A percentile compares a stretch with the other conserved stretches of the same genome.
These are phyloP conservation scores for Caenorhabditis drosophilae DNA, from an alignment of 2,888 invertebrate species.

Conservation along the genomic window DNA sequence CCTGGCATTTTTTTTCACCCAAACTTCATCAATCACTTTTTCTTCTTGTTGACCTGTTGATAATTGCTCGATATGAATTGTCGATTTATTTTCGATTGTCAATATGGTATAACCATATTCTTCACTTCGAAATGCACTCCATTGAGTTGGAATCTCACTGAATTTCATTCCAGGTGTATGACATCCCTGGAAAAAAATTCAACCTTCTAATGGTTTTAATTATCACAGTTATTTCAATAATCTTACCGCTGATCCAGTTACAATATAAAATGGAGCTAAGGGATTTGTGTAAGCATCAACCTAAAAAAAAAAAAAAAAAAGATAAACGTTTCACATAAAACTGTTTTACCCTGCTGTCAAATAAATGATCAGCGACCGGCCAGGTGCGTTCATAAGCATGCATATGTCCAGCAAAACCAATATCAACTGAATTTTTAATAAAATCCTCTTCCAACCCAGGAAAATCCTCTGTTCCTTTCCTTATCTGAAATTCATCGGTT, in stretches of 20 bases:
- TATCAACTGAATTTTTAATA: conserved; percentile 82
- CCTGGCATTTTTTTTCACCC: conserved; percentile 27
- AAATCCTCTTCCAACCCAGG: conserved; percentile 81
- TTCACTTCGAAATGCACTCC: conserved; percentile 48
- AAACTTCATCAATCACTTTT: conserved; percentile 24
- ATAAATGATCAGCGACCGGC: conserved; percentile 74
- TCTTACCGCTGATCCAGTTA: conserved; percentile 80
- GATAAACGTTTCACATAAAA: too few species aligned
- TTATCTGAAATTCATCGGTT: too few species aligned
- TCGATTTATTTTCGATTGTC: conserved; percentile 78
- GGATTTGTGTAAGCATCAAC: conserved; percentile 79
- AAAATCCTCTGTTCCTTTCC: conserved; percentile 64
- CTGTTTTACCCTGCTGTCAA: too few species aligned
- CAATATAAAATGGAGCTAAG: conserved; percentile 87
- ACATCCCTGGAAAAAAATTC: conserved; percentile 28
- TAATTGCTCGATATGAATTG: conserved; percentile 86
- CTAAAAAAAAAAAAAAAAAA: too few species aligned
- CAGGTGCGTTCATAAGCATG: conserved; percentile 93
- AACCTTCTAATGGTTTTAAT: neutral
- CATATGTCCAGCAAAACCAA: conserved; percentile 94
- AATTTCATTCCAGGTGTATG: conserved; percentile 48
- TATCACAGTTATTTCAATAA: too few species aligned
- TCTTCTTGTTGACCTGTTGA: conserved; percentile 69
- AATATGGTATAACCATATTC: conserved; percentile 93
- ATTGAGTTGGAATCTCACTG: conserved; percentile 37